A percentile compares a stretch with the other conserved stretches of the same genome.
These are phyloP conservation scores for Meteorus cinctellus DNA, from an alignment of 2,888 invertebrate species.

Conservation along the genomic window DNA sequence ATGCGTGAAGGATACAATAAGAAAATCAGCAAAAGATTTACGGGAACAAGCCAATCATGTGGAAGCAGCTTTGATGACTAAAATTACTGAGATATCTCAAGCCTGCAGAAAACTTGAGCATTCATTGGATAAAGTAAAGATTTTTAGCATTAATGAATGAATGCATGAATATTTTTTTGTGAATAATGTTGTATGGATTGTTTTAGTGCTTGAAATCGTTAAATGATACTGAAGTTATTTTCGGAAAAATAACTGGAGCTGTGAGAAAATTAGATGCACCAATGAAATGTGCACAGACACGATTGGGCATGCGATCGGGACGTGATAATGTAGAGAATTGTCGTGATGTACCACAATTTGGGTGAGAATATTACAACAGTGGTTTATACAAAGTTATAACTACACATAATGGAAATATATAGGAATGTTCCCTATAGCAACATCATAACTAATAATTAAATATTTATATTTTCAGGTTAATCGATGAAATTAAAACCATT, in stretches of 20 bases:
- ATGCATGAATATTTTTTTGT: background rate
- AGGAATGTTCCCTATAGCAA: background rate
- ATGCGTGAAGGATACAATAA: conserved; percentile 70
- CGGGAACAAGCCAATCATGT: conserved; percentile 75
- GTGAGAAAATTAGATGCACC: conserved; percentile 51
- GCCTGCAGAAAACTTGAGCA: conserved; percentile 48
- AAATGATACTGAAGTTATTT: conserved; percentile 45
- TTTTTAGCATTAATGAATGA: background rate
- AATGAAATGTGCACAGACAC: conserved; percentile 53
- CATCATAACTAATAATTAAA: background rate
- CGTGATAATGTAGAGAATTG: conserved; percentile 51
- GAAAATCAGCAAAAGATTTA: conserved; percentile 74
- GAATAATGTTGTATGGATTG: background rate
- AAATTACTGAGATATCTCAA: conserved; percentile 63
- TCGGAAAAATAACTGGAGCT: conserved; percentile 42
- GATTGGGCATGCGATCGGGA: conserved; percentile 45
- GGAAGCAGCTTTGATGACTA: conserved; percentile 74
- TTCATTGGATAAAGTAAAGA: conserved; percentile 47
- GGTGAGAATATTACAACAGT: conserved; percentile 37
- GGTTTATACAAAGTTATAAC: no score
- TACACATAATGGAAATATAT: no score
- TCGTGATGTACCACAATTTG: conserved; percentile 52
- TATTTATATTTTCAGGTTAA: conserved; percentile 54
- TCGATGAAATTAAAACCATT: conserved; percentile 65
- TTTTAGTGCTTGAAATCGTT: conserved; percentile 50